phyloP scores from a whole-genome alignment of 2,113 vertebrate species.

The Hippocampus abdominalis region DNA sequence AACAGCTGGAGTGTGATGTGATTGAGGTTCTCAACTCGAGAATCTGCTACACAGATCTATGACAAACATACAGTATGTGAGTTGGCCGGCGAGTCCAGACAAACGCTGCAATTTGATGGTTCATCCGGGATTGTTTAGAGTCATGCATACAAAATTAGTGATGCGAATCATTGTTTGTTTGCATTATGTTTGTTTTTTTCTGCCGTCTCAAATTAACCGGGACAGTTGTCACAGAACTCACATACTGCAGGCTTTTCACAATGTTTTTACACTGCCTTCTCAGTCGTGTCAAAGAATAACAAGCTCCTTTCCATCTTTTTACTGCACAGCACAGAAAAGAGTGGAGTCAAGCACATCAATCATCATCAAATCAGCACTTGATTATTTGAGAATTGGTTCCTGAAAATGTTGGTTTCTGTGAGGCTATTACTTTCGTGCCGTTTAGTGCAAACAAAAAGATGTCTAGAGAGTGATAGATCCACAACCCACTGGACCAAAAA shows the following conservation, averaged over 20 bases:
- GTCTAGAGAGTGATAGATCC: constrained; percentile 71
- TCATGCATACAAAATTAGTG: neutral
- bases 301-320: constrained; percentile 76
- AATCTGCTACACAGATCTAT: constrained; percentile 55
- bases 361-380: constrained; percentile 42
- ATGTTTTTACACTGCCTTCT: constrained; percentile 82
- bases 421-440: constrained; percentile 43
- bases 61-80: constrained; percentile 68
- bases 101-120: constrained; percentile 1
- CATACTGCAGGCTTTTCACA: constrained; percentile 68
- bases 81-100: constrained; percentile 20
- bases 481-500: constrained; percentile 72
- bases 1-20: constrained; percentile 67
- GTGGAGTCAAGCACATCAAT: constrained; percentile 50
- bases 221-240: constrained; percentile 58
- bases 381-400: constrained; percentile 37
- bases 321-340: constrained; percentile 65
- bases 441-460: constrained; percentile 77
- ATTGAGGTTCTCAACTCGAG: constrained; percentile 42
- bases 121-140: neutral
- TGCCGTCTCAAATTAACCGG: neutral
- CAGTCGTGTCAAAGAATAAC: constrained; percentile 68
- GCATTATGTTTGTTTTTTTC: neutral
- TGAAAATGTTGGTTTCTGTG: constrained; percentile 28
- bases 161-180: neutral